Percentiles rank a stretch among this genome's conserved stretches.
phyloP scores from a whole-genome alignment of 2,888 invertebrate species.

The Geophilus truncorum region DNA sequence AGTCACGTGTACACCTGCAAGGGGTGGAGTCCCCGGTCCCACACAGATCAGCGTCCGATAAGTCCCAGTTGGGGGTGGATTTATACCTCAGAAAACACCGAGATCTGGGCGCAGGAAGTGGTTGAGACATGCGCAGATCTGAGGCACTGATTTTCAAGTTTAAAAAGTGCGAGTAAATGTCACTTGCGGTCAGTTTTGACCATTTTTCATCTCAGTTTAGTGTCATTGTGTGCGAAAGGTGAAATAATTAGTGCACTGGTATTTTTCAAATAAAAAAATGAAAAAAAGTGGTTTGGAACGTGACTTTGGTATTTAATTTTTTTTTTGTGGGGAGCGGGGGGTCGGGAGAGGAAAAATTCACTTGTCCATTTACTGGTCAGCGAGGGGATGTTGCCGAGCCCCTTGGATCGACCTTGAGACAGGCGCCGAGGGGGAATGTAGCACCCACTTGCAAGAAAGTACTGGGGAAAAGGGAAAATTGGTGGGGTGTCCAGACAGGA shows the following conservation, averaged over 20 bases:
- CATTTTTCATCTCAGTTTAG: not conserved
- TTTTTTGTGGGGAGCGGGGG: not conserved
- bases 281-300: not conserved
- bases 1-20: not conserved
- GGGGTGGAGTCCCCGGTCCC: not conserved
- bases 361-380: not conserved
- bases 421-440: not conserved
- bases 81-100: not conserved
- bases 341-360: too few species aligned
- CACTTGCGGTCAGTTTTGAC: not conserved
- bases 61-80: not conserved
- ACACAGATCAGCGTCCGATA: not conserved
- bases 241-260: not conserved
- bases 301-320: not conserved
- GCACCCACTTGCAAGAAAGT: not conserved
- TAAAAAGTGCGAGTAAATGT: not conserved
- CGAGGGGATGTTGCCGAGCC: not conserved
- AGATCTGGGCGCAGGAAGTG: not conserved
- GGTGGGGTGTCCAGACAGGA: not conserved
- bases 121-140: not conserved
- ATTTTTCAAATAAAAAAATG: not conserved
- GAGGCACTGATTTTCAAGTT: not conserved
- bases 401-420: not conserved
- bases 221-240: not conserved
- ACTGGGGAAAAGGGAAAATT: not conserved